Evolutionary conservation across 2,797 vertebrate species (phyloP), one percentile per base, ranked within the genome.

Genomic region (Basileuterus tristriatus): DNA sequence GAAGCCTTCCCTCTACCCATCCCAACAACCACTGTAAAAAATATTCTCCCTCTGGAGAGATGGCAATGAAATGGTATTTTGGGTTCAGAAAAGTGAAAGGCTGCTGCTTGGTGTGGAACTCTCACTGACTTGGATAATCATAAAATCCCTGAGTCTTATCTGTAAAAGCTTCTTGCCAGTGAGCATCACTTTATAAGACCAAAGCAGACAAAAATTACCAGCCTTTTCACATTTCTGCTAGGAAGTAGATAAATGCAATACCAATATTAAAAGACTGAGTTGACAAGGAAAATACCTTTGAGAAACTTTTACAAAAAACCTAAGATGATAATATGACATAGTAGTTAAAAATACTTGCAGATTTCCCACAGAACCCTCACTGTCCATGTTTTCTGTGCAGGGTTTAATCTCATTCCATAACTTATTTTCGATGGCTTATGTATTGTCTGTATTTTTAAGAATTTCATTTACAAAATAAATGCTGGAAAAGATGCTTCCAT

Each of bases 241-340:
- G 27, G n/a, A 85, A 91, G 60, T 7, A 84, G 76, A 53, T 77
- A 91, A 92, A 76, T 49, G 12, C 29, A 76, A 80, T 20, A 53
- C 27, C 36, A 86, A 91, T 87, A 68, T 55, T 69, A 90, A 41
- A 86, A 70, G 72, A 58, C 46, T 22, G 4, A 91, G 34, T 19
- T 83, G 74, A 82, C 82, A 95, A 88, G 30, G 58, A 27, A 63
- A 83, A 93, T 77, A 84, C 50, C 47, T 93, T 87, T 26, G 64
- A 80, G 67, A 83, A 84, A 65, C 6, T 70, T 91, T 87, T 62
- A 34, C 9, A 74, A 84, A 90, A 76, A 83, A 11, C 0, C 2
- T 60, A 30, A 81, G 44, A 69, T 34, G 58, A 70, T 17, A 50
- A 90, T 91, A 92, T 90, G 63, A 65, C 26, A 20, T 77, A 69